Conservation (phyloP, 1,140 invertebrate species). For the Drosophila tsacasi region DNA sequence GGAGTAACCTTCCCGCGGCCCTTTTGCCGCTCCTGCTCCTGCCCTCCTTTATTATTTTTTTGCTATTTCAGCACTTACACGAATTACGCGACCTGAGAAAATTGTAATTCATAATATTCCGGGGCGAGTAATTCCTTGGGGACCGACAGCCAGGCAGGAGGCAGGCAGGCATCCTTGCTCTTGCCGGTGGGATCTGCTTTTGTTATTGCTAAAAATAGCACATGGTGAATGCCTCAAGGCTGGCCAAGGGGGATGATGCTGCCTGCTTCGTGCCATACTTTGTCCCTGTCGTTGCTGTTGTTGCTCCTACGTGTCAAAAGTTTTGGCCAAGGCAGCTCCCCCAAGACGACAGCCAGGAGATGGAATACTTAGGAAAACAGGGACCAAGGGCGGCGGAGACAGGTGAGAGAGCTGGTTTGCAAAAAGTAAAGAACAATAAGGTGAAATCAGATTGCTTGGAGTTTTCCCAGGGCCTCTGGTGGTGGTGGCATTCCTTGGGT, state of each 20-base stretch:
- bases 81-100: constrained; percentile 70
- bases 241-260: constrained; percentile 7
- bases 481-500: background rate
- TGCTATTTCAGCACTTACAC: constrained; percentile 60
- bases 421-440: constrained; percentile 5
- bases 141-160: constrained; percentile 6
- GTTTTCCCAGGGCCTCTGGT: constrained; percentile 9
- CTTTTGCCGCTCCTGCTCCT: background rate
- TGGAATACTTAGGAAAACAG: constrained; percentile 15
- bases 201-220: constrained; percentile 46
- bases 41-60: constrained; percentile 4
- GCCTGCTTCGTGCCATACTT: background rate
- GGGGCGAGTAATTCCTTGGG: constrained; percentile 36
- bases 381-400: constrained; percentile 9
- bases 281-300: background rate
- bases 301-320: constrained; percentile 42
- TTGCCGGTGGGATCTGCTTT: constrained; percentile 34
- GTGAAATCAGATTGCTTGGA: constrained; percentile 9
- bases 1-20: constrained; percentile 14
- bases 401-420: constrained; percentile 9
- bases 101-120: constrained; percentile 81
- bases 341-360: constrained; percentile 7
- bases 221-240: constrained; percentile 38
- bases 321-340: constrained; percentile 39
- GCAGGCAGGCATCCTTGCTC: constrained; percentile 15